Conservation (phyloP, 1,140 invertebrate species). For the Euwallacea fornicatus region DNA sequence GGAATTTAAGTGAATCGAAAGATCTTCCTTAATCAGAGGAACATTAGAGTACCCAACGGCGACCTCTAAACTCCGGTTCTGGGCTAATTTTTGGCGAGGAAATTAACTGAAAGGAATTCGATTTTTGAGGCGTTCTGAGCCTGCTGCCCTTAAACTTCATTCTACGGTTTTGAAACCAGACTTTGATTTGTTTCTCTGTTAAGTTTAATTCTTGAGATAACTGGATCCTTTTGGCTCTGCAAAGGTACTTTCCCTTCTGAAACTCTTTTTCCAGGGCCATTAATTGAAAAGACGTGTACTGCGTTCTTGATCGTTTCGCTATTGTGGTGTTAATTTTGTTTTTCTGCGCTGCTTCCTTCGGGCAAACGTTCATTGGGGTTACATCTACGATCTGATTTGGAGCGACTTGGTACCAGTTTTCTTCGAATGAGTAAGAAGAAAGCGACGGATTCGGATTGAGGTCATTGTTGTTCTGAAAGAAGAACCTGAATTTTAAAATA, state of each 20-base stretch:
- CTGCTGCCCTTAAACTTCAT: constrained; percentile 64
- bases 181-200: constrained; percentile 86
- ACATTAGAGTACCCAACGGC: too few species aligned
- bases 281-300: constrained; percentile 79
- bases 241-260: constrained; percentile 75
- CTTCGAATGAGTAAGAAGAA: too few species aligned
- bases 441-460: too few species aligned
- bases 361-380: too few species aligned
- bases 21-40: too few species aligned
- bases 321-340: too few species aligned
- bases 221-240: constrained; percentile 76
- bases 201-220: constrained; percentile 72
- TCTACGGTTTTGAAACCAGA: constrained; percentile 77
- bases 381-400: too few species aligned
- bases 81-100: background rate
- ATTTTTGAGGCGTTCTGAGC: background rate
- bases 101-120: background rate
- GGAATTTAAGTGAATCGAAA: too few species aligned
- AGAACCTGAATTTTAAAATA: too few species aligned
- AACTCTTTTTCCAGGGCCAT: constrained; percentile 83
- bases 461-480: too few species aligned
- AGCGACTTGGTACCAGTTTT: too few species aligned
- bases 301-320: constrained; percentile 62
- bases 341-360: too few species aligned
- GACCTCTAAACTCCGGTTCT: background rate